These are phyloP conservation scores for Oasisia sp. DNA, from an alignment of 2,888 invertebrate species.

Conservation along the genomic window DNA sequence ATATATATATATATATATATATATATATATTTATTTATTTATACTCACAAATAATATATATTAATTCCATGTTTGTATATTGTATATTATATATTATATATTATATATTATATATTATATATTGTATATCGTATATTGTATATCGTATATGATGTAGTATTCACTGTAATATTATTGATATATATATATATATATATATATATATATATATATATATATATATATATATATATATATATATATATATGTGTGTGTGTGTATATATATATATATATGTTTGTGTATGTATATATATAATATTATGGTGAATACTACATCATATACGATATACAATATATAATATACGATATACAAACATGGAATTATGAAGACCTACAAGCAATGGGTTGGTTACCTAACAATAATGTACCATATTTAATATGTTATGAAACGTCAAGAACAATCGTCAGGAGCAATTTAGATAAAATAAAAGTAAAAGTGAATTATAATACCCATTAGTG, in stretches of 20 bases:
- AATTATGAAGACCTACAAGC: too few species aligned
- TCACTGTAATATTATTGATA: too few species aligned
- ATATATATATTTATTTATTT: conserved; percentile 6
- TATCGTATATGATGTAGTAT: background rate
- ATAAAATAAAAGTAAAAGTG: too few species aligned
- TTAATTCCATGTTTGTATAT: background rate
- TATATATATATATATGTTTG: background rate
- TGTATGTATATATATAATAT: background rate
- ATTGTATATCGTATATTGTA: background rate
- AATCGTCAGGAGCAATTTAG: too few species aligned
- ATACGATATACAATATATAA: background rate
- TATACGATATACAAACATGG: too few species aligned
- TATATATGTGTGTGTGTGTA: too few species aligned
- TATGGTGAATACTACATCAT: background rate
- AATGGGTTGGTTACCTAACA: too few species aligned
- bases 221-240: too few species aligned
- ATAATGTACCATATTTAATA: too few species aligned
- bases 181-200: background rate
- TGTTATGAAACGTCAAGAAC: too few species aligned
- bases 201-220: too few species aligned
- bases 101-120: background rate
- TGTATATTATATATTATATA: background rate
- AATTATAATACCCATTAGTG: background rate
- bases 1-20: conserved; percentile 3
- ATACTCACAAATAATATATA: background rate